These are phyloP conservation scores for Epistrophe grossulariae DNA, from an alignment of 2,888 invertebrate genomes.

Conservation along the genomic window DNA sequence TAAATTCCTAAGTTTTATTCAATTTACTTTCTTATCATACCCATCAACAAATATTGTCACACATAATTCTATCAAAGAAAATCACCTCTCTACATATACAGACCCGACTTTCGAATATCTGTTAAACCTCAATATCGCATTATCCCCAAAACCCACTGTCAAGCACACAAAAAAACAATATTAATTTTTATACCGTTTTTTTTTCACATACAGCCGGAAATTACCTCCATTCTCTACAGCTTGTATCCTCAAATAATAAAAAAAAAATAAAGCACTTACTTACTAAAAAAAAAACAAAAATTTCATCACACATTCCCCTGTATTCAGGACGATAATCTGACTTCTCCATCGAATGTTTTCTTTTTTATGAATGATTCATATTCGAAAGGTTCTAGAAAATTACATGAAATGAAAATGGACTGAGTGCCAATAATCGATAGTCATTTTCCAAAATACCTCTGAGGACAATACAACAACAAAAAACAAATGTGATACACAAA, in stretches of 20 bases:
- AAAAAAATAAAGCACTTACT: not conserved
- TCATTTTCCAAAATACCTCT: conserved; percentile 28
- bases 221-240: conserved; percentile 5
- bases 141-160: not conserved
- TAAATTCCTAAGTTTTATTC: too few relatives aligned
- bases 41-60: too few relatives aligned
- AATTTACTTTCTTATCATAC: too few relatives aligned
- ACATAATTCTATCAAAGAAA: too few relatives aligned
- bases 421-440: conserved; percentile 8
- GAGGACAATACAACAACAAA: conserved; percentile 26
- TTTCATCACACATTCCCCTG: conserved; percentile 1
- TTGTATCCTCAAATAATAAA: not conserved
- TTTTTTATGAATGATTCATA: conserved; percentile 54
- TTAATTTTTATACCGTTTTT: not conserved
- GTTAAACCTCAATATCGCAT: not conserved
- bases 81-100: too few relatives aligned
- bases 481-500: not conserved
- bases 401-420: conserved; percentile 15
- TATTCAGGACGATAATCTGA: not conserved
- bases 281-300: conserved; percentile 1
- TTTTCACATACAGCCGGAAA: conserved; percentile 11
- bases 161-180: not conserved
- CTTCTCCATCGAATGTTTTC: conserved; percentile 40
- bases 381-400: not conserved
- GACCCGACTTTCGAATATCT: not conserved